Percentiles rank a stretch among this genome's conserved stretches.
These are phyloP conservation scores for Balaeniceps rex DNA, from an alignment of 2,113 vertebrate species.

Conservation along the genomic window DNA sequence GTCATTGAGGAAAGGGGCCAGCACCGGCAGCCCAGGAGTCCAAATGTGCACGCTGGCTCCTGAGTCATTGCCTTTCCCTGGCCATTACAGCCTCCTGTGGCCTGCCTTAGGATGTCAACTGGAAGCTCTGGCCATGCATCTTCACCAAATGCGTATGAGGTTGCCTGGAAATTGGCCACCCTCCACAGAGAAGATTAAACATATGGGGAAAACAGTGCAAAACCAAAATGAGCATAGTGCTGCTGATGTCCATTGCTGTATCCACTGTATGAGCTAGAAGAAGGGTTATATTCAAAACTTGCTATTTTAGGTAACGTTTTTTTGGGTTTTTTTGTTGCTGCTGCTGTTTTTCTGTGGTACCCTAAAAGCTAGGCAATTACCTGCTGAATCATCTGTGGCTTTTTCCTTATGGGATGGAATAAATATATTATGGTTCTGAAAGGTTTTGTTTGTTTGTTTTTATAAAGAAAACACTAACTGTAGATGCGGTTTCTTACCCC, in stretches of 20 bases:
- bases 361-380: neutral
- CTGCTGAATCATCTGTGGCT: neutral
- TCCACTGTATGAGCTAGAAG: neutral
- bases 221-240: neutral
- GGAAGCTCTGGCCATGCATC: accelerated
- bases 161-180: neutral
- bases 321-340: neutral
- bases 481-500: neutral
- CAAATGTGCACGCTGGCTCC: neutral
- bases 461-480: neutral
- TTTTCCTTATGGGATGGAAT: neutral
- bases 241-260: neutral
- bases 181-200: neutral
- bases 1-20: neutral
- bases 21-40: neutral
- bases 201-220: neutral
- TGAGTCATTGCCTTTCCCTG: neutral
- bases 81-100: neutral
- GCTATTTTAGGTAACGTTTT: neutral
- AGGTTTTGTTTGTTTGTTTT: neutral
- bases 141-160: neutral
- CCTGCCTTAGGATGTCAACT: neutral
- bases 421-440: neutral
- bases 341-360: neutral
- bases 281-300: neutral